Evolutionary conservation across 2,113 vertebrate species (phyloP), one percentile per base, ranked within the genome.

Genomic region (Zosterops lateralis): DNA sequence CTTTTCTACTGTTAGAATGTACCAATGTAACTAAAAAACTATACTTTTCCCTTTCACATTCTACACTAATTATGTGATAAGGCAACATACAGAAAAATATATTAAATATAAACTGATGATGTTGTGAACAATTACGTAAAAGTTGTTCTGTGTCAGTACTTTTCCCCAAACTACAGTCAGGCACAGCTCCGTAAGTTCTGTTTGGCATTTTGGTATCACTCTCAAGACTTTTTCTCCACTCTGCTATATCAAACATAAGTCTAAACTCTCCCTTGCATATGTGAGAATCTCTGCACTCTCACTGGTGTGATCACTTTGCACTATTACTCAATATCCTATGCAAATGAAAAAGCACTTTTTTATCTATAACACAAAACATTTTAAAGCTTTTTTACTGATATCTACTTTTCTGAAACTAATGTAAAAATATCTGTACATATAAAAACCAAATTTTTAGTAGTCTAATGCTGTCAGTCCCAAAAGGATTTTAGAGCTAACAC

Each of bases 91-190:
- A 72, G 29, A 57, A 87, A 84, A 87, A 19, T 18, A 66, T 3
- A 9, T 29, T 11, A 82, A 74, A 68, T 1, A 10, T 32, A 38
- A 36, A 18, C 8, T 38, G 56, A 62, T 15, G 14, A 48, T 36
- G 7, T 3, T 36, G 42, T 21, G 38, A 84, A 14, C 36, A 50
- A 60, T 16, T 12, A 26, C 0, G 0, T 28, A 4, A 31, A 71
- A 75, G 48, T 40, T 54, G 3, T 47, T 54, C 34, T 34, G 12
- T 24, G 10, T 32, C 32, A 24, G 31, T 34, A 42, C 5, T 51
- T 87, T 66, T 28, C 38, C 20, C 38, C 14, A 40, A 25, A n/a
- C 16, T 28, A 10, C 3, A 51, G 50, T 18, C 58, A 72, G 28
- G 19, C 40, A 72, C 2, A 74, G 14, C 16, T 93, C 53, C 16